A percentile compares a stretch with the other conserved stretches of the same genome.
phyloP scores from a whole-genome alignment of 1,140 invertebrate genomes.

The Nylanderia fulva region DNA sequence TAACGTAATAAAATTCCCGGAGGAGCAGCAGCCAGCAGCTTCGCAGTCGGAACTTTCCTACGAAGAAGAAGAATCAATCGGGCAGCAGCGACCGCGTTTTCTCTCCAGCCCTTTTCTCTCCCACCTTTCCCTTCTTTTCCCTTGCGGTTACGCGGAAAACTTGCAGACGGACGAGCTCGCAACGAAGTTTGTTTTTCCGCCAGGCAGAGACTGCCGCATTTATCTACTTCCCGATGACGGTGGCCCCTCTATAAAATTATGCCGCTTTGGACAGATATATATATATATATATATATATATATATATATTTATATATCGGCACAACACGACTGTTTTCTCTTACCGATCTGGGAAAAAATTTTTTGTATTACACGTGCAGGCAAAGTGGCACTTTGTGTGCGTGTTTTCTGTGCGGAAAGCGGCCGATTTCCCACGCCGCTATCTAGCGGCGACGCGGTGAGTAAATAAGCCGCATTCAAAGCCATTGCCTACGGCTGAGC shows the following conservation, averaged over 20 bases:
- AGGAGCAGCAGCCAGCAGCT: slow-evolving; percentile 54
- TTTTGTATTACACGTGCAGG: too few relatives aligned
- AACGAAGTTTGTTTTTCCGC: slow-evolving; percentile 62
- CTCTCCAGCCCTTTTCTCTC: too few relatives aligned
- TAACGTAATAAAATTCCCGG: slow-evolving; percentile 67
- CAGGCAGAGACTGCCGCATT: slow-evolving; percentile 40
- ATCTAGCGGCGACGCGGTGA: too few relatives aligned
- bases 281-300: too few relatives aligned
- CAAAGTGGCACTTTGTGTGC: too few relatives aligned
- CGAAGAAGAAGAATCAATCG: slow-evolving; percentile 67
- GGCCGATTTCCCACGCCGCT: too few relatives aligned
- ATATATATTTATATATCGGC: neutral
- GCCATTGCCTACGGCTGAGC: too few relatives aligned
- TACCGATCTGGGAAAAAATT: neutral
- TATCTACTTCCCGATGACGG: slow-evolving; percentile 34
- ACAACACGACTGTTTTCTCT: neutral
- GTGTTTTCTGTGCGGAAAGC: too few relatives aligned
- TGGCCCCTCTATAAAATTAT: slow-evolving; percentile 3
- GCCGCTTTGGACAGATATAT: neutral
- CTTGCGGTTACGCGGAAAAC: slow-evolving; percentile 37
- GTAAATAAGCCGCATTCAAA: too few relatives aligned
- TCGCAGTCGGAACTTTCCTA: slow-evolving; percentile 65
- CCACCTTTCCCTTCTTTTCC: neutral
- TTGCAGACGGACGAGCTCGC: slow-evolving; percentile 28
- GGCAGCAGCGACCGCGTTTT: slow-evolving; percentile 37